Conservation (phyloP, 2,113 vertebrate genomes). For the Scalopus aquaticus region DNA sequence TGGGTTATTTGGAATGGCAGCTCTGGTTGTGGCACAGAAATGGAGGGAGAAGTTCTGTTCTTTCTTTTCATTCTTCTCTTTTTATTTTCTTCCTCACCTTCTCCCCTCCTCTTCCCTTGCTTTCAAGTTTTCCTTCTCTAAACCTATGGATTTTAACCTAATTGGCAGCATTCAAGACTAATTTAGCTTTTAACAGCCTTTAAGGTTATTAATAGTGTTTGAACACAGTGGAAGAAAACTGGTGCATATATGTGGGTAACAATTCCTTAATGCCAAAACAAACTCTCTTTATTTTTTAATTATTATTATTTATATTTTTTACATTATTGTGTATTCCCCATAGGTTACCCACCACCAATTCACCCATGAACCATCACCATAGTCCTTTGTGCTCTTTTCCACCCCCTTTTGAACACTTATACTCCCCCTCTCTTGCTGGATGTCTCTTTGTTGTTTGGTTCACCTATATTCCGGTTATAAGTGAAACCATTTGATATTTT, state of each 20-base stretch:
- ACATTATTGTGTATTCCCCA: too few species aligned
- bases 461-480: too few species aligned
- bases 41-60: background rate
- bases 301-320: too few species aligned
- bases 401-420: too few species aligned
- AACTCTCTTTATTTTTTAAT: background rate
- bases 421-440: too few species aligned
- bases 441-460: too few species aligned
- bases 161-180: conserved; percentile 18
- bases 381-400: too few species aligned
- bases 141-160: conserved; percentile 17
- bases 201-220: conserved; percentile 2
- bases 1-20: background rate
- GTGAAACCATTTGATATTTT: too few species aligned
- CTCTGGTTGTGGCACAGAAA: background rate
- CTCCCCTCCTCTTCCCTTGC: background rate
- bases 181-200: conserved; percentile 22
- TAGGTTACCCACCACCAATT: too few species aligned
- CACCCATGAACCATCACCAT: too few species aligned
- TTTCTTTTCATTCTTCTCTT: background rate
- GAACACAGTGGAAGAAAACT: background rate
- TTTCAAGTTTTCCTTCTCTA: background rate
- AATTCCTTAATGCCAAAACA: background rate
- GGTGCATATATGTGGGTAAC: background rate
- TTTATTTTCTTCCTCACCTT: background rate